Percentiles rank a stretch among this genome's conserved stretches.
Conservation (phyloP, 2,113 vertebrate species). For the Thunnus thynnus region DNA sequence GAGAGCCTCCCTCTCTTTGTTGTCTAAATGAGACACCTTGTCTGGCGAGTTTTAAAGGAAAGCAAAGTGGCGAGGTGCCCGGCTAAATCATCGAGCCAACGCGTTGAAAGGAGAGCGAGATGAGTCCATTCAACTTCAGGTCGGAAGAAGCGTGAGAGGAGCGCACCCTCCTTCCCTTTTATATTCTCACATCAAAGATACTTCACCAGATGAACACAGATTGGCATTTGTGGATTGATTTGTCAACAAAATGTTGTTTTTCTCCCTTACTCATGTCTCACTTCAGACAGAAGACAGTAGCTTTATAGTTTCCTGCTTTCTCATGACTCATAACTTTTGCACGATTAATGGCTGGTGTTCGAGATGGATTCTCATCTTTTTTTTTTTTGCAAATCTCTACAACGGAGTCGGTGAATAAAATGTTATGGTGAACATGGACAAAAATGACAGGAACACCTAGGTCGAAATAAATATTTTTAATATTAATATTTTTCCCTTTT, state of each 20-base stretch:
- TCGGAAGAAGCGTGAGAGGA: conserved; percentile 2
- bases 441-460: no score
- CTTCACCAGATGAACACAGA: conserved; percentile 38
- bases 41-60: conserved; percentile 62
- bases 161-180: conserved; percentile 12
- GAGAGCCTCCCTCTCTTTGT: conserved; percentile 53
- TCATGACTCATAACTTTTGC: neutral
- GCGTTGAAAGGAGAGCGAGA: conserved; percentile 22
- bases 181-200: conserved; percentile 40
- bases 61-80: conserved; percentile 54
- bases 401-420: no score
- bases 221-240: conserved; percentile 19
- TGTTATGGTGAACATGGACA: no score
- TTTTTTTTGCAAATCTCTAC: no score
- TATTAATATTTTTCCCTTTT: neutral
- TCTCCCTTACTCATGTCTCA: neutral
- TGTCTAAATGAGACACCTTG: conserved; percentile 72
- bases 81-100: conserved; percentile 13
- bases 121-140: conserved; percentile 47
- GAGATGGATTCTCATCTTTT: no score
- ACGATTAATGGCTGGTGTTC: neutral
- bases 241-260: conserved; percentile 11
- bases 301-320: neutral
- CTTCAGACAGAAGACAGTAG: neutral
- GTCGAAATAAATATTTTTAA: no score